phyloP scores from a whole-genome alignment of 2,797 vertebrate species.

The Anniella stebbinsi region DNA sequence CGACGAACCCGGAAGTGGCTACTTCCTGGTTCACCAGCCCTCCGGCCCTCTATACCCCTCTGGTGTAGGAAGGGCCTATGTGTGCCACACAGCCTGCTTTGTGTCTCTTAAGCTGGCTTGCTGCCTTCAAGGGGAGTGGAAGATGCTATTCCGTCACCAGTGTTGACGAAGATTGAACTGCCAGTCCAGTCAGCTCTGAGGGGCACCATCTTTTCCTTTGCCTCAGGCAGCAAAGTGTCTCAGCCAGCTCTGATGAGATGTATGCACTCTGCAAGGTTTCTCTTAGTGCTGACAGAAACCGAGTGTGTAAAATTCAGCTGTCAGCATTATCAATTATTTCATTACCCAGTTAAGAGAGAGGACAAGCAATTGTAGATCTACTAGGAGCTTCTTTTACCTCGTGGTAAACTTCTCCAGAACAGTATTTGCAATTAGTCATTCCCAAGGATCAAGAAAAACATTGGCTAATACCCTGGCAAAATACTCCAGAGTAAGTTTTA shows the following conservation, averaged over 20 bases:
- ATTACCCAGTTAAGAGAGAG: neutral
- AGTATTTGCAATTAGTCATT: neutral
- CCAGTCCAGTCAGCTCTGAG: too few relatives aligned
- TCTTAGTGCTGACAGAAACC: neutral
- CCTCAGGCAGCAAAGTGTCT: too few relatives aligned
- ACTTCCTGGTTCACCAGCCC: too few relatives aligned
- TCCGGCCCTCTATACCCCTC: too few relatives aligned
- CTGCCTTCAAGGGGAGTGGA: too few relatives aligned
- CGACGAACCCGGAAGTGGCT: too few relatives aligned
- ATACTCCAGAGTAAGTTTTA: slow-evolving; percentile 6
- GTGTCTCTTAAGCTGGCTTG: too few relatives aligned
- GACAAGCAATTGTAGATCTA: neutral
- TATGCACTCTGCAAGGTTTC: neutral
- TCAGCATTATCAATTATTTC: neutral
- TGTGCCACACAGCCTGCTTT: too few relatives aligned
- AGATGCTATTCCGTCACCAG: too few relatives aligned
- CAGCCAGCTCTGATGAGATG: neutral
- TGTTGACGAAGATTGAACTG: too few relatives aligned
- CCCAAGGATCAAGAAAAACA: neutral
- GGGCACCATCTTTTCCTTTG: too few relatives aligned
- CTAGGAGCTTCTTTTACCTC: neutral
- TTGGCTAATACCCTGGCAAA: neutral
- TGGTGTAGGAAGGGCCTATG: too few relatives aligned
- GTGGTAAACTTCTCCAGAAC: neutral
- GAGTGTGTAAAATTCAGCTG: neutral